phyloP scores from a whole-genome alignment of 2,888 invertebrate species.

The Idaea aversata region DNA sequence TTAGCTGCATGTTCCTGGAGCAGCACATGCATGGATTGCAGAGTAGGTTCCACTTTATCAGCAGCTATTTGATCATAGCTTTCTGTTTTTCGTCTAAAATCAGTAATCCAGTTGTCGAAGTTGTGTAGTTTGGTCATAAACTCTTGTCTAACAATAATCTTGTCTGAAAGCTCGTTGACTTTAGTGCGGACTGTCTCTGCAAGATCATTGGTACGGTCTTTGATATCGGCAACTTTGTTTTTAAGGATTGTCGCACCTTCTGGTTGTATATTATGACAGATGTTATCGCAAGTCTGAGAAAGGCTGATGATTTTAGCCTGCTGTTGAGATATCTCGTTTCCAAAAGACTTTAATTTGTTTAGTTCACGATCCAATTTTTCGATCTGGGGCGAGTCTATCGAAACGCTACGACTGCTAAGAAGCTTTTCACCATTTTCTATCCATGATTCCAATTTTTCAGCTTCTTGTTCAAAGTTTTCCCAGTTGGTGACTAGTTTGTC shows the following conservation, averaged over 20 bases:
- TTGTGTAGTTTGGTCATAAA: constrained; percentile 89
- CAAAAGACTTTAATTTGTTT: constrained; percentile 87
- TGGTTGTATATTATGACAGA: constrained; percentile 87
- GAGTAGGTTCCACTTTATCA: constrained; percentile 88
- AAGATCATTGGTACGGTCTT: constrained; percentile 85
- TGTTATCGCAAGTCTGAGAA: constrained; percentile 89
- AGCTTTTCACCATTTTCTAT: constrained; percentile 83
- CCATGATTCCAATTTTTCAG: constrained; percentile 89
- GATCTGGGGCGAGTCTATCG: constrained; percentile 85
- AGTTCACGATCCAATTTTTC: constrained; percentile 89
- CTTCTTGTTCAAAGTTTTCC: constrained; percentile 90
- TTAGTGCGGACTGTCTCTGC: constrained; percentile 87
- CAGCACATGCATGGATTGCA: constrained; percentile 89
- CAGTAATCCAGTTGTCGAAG: constrained; percentile 90
- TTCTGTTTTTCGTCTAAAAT: constrained; percentile 84
- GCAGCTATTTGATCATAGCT: constrained; percentile 90
- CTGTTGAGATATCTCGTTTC: constrained; percentile 92
- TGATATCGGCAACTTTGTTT: constrained; percentile 86
- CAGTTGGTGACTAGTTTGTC: constrained; percentile 90
- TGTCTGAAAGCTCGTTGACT: constrained; percentile 90
- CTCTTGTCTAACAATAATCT: constrained; percentile 90
- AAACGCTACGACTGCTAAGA: constrained; percentile 79
- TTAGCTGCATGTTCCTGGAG: constrained; percentile 93
- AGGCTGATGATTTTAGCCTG: constrained; percentile 90
- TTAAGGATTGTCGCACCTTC: constrained; percentile 88